Evolutionary conservation across 2,888 invertebrate genomes (phyloP).

Genomic region (Orthosia gracilis): DNA sequence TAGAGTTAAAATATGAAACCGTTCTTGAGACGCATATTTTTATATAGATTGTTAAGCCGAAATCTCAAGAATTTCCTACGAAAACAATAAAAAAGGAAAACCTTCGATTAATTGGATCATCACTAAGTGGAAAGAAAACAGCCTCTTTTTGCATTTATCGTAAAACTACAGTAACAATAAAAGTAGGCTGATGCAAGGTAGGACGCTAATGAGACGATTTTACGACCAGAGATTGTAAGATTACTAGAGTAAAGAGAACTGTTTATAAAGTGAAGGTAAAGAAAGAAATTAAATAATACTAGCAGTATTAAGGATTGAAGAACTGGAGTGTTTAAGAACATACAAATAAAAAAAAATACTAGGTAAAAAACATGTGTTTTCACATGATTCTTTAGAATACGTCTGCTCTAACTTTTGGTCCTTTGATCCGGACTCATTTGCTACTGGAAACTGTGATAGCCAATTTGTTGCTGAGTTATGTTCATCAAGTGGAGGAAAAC

Average conservation of each 20-base stretch:
- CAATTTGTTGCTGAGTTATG: background rate
- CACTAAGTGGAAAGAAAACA: conserved; percentile 43
- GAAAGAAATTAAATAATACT: background rate
- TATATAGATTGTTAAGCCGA: conserved; percentile 6
- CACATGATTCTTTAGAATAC: background rate
- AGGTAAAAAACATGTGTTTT: too few species aligned
- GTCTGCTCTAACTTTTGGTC: background rate
- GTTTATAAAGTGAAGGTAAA: background rate
- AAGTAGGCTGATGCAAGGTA: conserved; percentile 37
- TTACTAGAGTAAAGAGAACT: conserved; percentile 14
- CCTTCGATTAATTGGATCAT: conserved; percentile 52
- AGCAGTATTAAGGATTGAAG: background rate
- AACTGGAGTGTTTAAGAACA: background rate
- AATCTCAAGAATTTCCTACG: conserved; percentile 16
- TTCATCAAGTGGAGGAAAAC: conserved; percentile 3
- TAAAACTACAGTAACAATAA: conserved; percentile 37
- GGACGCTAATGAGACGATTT: conserved; percentile 33
- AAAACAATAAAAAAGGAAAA: conserved; percentile 17
- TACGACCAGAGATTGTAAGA: conserved; percentile 35
- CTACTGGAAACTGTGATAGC: background rate
- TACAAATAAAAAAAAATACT: too few species aligned
- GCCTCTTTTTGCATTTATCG: conserved; percentile 35
- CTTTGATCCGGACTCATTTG: background rate
- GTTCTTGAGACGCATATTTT: background rate
- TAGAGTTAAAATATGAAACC: background rate